Base-by-base conservation (phyloP, 2,888 invertebrate genomes). In the Hipparchia sbordonii region DNA sequence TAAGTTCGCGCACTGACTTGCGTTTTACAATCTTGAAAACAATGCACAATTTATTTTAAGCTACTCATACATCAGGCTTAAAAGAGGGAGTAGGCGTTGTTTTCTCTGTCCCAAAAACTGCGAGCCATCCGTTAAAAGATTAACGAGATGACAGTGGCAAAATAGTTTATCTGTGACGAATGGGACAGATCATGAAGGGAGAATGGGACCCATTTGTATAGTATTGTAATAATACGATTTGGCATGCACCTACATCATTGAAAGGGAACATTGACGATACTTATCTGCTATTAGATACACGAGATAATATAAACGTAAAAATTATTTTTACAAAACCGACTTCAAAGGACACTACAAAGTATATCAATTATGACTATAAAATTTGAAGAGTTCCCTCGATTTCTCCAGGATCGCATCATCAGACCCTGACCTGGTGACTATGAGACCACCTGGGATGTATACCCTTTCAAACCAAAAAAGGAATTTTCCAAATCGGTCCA, bases 161-260 rank as follows among this genome's bases (percentile, higher is more conserved):
- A 84, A 82, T 76, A 77, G 78, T 81, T 82, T 83, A 82, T 84
- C 80, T 81, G 77, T 83, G 78, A 83, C 82, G 82, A 85, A 88
- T 84, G 81, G 76, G 81, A 81, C 78, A 80, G 79, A 83, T 82
- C 75, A 79, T 70, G 72, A 73, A 74, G 78, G 77, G 78, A 71
- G 77, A 74, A 76, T 77, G 68, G 66, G 60, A 71, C 65, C 72
- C 77, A 75, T 79, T 78, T 76, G 77, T 79, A 10, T 52, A 52
- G 4, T 10, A 3, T 65, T 65, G 51, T 33, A 62, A 12, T 65
- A 65, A 65, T 65, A 71, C 75, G 69, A 72, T 77, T 76, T 63
- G 75, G 71, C 70, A 71, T 51, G 74, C 67, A 60, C 62, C 70
- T 57, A 72, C 66, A 63, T 71, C 71, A 72, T 57, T 70, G 59